Percentiles rank a stretch among this genome's conserved stretches.
These are phyloP conservation scores for Andrena fulva DNA, from an alignment of 2,888 invertebrate genomes.

Conservation along the genomic window DNA sequence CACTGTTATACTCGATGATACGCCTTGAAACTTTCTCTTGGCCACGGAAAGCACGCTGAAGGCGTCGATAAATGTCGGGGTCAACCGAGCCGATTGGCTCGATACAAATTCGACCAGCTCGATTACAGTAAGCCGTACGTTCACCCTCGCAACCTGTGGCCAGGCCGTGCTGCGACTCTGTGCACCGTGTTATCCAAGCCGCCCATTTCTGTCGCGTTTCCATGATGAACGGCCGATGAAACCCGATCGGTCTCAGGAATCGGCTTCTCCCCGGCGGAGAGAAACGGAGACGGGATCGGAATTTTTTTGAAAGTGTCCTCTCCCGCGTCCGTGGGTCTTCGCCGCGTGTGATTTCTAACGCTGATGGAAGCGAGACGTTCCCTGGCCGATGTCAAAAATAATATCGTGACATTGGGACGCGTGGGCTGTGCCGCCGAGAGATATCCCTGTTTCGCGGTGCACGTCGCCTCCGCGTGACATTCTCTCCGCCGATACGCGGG, in stretches of 20 bases:
- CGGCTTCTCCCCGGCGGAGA: constrained; percentile 33
- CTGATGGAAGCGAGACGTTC: constrained; percentile 28
- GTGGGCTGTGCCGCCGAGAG: background rate
- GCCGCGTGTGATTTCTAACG: constrained; percentile 29
- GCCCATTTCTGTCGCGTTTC: constrained; percentile 15
- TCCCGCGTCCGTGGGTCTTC: constrained; percentile 23
- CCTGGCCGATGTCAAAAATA: constrained; percentile 8
- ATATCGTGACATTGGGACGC: constrained; percentile 20
- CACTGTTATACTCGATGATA: background rate
- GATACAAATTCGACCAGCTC: background rate
- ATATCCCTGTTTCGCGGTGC: constrained; percentile 19
- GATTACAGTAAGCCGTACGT: constrained; percentile 16
- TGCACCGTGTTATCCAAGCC: constrained; percentile 21
- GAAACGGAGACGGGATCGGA: constrained; percentile 41
- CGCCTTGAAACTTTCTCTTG: background rate
- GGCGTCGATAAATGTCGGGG: constrained; percentile 7
- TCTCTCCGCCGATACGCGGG: background rate
- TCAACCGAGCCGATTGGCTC: background rate
- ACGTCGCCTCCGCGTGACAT: background rate
- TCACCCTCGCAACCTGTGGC: constrained; percentile 1
- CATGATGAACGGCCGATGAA: constrained; percentile 50
- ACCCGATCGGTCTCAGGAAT: constrained; percentile 62
- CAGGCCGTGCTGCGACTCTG: background rate
- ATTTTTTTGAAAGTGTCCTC: constrained; percentile 37
- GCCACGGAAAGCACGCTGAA: background rate